Evolutionary conservation across 2,888 invertebrate genomes (phyloP).

Genomic region (Drosophila kuntzei): DNA sequence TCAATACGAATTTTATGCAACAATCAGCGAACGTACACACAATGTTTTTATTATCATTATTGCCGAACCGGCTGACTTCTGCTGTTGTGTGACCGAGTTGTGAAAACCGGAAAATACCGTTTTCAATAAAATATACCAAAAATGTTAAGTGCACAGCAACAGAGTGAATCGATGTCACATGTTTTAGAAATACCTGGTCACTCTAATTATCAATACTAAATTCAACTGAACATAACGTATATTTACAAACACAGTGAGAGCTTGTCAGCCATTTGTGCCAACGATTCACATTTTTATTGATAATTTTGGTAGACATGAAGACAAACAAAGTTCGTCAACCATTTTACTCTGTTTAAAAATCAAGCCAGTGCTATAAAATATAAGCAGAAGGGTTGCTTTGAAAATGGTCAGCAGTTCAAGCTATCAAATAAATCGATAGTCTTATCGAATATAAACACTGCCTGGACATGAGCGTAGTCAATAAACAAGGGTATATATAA

Average conservation of each 20-base stretch:
- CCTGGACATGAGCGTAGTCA: slow-evolving; percentile 24
- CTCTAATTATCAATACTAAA: background rate
- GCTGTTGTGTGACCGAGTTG: slow-evolving; percentile 18
- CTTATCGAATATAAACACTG: slow-evolving; percentile 17
- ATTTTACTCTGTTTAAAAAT: background rate
- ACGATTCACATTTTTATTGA: too few relatives aligned
- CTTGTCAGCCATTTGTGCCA: background rate
- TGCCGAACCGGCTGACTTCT: slow-evolving; percentile 36
- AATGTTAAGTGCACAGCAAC: background rate
- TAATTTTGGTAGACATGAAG: too few relatives aligned
- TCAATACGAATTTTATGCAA: slow-evolving; percentile 46
- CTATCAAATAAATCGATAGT: slow-evolving; percentile 11
- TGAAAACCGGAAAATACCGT: background rate
- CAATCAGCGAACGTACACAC: slow-evolving; percentile 9
- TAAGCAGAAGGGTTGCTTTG: slow-evolving; percentile 4
- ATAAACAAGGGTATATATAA: background rate
- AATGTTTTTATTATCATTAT: slow-evolving; percentile 45
- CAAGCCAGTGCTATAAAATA: background rate
- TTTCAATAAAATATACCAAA: background rate
- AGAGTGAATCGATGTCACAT: background rate
- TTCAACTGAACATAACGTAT: slow-evolving; percentile 5
- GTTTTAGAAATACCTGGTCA: background rate
- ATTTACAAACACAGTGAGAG: background rate
- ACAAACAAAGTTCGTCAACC: too few relatives aligned
- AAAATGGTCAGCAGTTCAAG: background rate